Base-by-base conservation (phyloP, 2,888 invertebrate species). In the Leptinotarsa rubiginosa region DNA sequence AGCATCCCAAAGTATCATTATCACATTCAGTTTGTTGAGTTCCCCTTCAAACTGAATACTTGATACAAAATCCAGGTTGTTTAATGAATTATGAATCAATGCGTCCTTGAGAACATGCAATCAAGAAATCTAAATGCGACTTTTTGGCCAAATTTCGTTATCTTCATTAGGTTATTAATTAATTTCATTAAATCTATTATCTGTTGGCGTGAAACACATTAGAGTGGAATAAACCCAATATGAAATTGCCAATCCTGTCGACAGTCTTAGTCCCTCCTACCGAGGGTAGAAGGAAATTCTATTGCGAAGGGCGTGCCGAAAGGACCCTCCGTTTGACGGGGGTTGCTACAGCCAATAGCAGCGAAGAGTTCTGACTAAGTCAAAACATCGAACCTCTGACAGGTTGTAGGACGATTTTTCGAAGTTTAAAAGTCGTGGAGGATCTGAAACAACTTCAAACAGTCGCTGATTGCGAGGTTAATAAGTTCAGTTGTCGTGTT, bases 361-460 rank as follows among this genome's bases (percentile, higher is more conserved):
- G 15, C 20, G 20, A 16, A 16, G 52, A 62, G 65, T 47, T 59
- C 66, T 64, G 52, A 68, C 71, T 74, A 75, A 78, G 78, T 79
- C 77, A 79, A 80, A 79, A 77, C 78, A 67, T 76, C 78, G 78
- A 81, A 80, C 79, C 78, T 77, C 77, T 66, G 75, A 65, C 62
- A 72, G 72, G 75, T 70, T 71, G 66, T 52, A 47, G 25, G 67
- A 64, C 20, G 4, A 56, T 18, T 56, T 56, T 56, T 15, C 20
- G 56, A 77, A 77, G 75, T 70, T 78, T 75, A 76, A 77, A 80
- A 78, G 78, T 78, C 72, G 69, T 49, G 31, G 65, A 50, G 69
- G 72, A 73, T 77, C 73, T 66, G 77, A 54, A 65, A 69, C 65
- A 70, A 72, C 71, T 73, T 76, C 76, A 79, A 74, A 78, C 54